Base-by-base conservation (phyloP, 2,888 invertebrate species). In the Drosophila neotestacea region DNA sequence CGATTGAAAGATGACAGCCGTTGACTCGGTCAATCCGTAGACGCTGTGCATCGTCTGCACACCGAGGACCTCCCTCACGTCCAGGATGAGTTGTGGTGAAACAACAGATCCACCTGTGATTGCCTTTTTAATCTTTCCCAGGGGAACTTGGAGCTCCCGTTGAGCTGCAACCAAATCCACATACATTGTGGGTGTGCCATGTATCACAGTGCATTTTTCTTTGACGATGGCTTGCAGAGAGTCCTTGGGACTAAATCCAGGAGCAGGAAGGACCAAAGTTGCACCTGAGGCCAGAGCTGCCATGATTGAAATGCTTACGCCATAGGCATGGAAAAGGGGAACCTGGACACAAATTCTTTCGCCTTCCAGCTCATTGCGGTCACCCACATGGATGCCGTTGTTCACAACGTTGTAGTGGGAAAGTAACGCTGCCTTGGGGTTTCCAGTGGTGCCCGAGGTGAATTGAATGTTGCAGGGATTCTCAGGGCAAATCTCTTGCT, bases 101-200 rank as follows among this genome's bases (percentile, higher is more conserved):
- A 96, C 95, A 0, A 95, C 93, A 0, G 97, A 94, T 5, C 97
- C 97, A 0, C 96, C 96, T 38, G 95, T 95, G 1, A 96, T 90
- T 0, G 96, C 96, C 46, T 94, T 91, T 73, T 93, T 92, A 1
- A 93, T 82, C 0, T 91, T 92, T 52, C 93, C 93, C 30, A 95
- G 92, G 1, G 93, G 92, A 13, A 93, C 84, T 10, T 93, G 91
- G 7, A 93, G 73, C 66, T 93, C 91, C 34, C 92, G 92, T 80
- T 94, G 94, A 5, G 91, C 91, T 32, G 93, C 93, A 44, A 97
- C 91, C 75, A 96, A 93, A 92, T 97, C 96, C 11, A 96, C 94
- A 91, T 96, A 96, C 97, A 97, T 97, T 3, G 97, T 97, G 6
- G 97, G 97, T 0, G 97, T 97, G 39, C 97, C 97, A 88, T 95